Conservation (phyloP, 2,113 vertebrate species). For the Sphyrna mokarran region DNA sequence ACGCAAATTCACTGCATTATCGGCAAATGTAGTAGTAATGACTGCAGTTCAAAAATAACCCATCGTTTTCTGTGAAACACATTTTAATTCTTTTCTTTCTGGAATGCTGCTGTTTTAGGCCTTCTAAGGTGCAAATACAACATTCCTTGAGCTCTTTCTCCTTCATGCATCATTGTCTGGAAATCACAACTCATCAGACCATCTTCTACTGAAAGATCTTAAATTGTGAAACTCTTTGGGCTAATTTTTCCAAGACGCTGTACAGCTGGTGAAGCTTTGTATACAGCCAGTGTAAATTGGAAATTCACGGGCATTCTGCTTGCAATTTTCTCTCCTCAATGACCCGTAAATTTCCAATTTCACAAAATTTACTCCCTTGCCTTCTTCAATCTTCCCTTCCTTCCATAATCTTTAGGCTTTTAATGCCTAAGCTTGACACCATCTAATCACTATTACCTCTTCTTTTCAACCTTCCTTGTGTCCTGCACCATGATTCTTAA, state of each 20-base stretch:
- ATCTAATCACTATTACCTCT: constrained; percentile 1
- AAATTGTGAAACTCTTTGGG: neutral
- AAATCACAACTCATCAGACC: neutral
- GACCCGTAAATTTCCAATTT: constrained; percentile 14
- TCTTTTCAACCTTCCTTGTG: neutral
- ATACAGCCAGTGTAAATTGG: neutral
- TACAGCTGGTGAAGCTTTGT: neutral
- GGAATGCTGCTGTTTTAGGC: neutral
- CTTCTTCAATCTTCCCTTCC: neutral
- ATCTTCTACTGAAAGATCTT: neutral
- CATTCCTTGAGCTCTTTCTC: neutral
- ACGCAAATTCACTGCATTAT: neutral
- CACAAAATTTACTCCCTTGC: neutral
- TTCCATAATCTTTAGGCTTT: constrained; percentile 9
- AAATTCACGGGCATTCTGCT: neutral
- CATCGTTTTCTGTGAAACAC: neutral
- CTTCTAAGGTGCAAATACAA: neutral
- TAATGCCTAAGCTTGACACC: neutral
- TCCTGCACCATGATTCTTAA: neutral
- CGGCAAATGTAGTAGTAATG: neutral
- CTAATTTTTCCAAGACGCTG: neutral
- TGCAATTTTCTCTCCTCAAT: constrained; percentile 23
- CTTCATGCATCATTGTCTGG: neutral
- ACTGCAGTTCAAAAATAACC: neutral
- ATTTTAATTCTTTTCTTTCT: neutral